A percentile compares a stretch with the other conserved stretches of the same genome.
Conservation (phyloP, 37 sponge, comb jelly and placozoan genomes). For the Ianthella basta region DNA sequence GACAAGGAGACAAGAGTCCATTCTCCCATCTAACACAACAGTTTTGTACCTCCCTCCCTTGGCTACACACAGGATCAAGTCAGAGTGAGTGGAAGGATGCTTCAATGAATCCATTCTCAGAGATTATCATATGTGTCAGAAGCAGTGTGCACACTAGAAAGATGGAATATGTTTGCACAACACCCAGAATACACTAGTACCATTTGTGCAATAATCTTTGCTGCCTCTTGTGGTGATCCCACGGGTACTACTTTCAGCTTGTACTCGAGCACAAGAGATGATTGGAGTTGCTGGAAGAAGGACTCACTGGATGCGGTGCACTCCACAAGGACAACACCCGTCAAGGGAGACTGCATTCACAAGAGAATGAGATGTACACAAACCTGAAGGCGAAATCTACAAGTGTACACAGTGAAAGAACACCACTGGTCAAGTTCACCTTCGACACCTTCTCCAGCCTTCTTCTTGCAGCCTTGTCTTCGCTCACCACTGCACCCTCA, state of each 20-base stretch:
- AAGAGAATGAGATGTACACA: background rate
- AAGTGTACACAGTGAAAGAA: background rate
- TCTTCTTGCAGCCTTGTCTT: background rate
- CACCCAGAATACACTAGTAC: background rate
- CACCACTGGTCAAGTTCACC: background rate
- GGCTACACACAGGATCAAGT: too few species aligned
- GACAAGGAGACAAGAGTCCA: too few species aligned
- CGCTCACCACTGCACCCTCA: background rate
- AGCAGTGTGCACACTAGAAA: too few species aligned
- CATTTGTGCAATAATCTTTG: background rate
- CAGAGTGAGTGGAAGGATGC: too few species aligned
- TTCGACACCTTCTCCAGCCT: slow-evolving; percentile 10
- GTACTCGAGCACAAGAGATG: background rate
- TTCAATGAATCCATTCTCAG: too few species aligned
- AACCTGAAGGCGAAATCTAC: background rate
- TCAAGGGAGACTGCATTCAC: background rate
- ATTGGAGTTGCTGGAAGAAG: slow-evolving; percentile 3
- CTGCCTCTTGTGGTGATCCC: background rate
- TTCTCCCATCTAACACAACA: too few species aligned
- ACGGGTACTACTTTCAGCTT: slow-evolving; percentile 2
- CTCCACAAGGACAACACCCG: slow-evolving; percentile 22
- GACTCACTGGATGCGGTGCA: background rate
- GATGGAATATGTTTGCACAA: too few species aligned
- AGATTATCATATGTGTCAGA: too few species aligned
- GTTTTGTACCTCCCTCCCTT: too few species aligned